phyloP scores from a whole-genome alignment of 2,113 vertebrate species.

The Nothobranchius furzeri region DNA sequence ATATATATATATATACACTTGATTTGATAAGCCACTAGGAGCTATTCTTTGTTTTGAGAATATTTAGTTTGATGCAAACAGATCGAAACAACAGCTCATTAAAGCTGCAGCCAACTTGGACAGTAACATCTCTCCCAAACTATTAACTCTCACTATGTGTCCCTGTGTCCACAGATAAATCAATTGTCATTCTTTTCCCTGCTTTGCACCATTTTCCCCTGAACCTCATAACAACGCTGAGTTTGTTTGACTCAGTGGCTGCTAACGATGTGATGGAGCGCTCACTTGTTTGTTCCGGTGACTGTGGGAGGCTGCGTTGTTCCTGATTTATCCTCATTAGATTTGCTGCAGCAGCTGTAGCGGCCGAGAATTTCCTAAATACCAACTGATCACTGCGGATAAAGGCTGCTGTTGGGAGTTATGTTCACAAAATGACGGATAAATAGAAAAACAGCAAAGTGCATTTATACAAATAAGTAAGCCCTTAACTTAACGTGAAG shows the following conservation, averaged over 20 bases:
- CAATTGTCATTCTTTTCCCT: conserved; percentile 1
- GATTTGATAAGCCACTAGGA: not conserved
- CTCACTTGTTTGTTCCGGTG: conserved; percentile 11
- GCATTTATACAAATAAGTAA: conserved; percentile 3
- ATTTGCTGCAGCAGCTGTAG: not conserved
- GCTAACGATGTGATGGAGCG: conserved; percentile 35
- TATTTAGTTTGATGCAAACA: not conserved
- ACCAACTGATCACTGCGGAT: not conserved
- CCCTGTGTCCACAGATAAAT: conserved; percentile 15
- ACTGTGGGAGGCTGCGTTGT: conserved; percentile 24
- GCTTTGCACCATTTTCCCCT: conserved; percentile 17
- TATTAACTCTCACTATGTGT: not conserved
- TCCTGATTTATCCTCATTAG: conserved; percentile 41
- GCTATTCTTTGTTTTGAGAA: not conserved
- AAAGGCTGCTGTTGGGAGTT: conserved; percentile 14
- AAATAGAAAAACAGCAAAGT: conserved; percentile 6
- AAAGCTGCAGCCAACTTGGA: not conserved
- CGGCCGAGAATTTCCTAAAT: conserved; percentile 17
- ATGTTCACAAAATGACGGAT: not conserved
- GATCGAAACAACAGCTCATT: conserved; percentile 10
- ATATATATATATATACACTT: too few relatives aligned
- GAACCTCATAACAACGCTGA: conserved; percentile 11
- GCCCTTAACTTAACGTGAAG: conserved; percentile 7
- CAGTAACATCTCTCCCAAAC: not conserved
- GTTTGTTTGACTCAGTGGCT: not conserved